These are phyloP conservation scores for Rhinella marina DNA, from an alignment of 2,797 vertebrate species.

Conservation along the genomic window DNA sequence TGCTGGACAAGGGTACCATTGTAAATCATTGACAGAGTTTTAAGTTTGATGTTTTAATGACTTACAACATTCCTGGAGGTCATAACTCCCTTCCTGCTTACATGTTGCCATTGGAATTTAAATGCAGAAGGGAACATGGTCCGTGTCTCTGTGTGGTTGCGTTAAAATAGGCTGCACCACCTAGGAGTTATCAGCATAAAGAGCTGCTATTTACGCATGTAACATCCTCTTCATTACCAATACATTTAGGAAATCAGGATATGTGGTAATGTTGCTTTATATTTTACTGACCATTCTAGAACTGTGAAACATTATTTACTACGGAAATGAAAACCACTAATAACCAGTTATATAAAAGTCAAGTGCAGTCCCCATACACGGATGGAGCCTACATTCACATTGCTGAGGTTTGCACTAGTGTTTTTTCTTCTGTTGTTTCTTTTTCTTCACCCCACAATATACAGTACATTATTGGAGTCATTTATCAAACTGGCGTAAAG, in stretches of 20 bases:
- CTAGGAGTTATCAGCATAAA: background rate
- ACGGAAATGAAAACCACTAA: background rate
- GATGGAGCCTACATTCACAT: background rate
- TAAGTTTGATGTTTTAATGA: constrained; percentile 54
- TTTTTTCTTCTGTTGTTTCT: background rate
- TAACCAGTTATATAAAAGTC: background rate
- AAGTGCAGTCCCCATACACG: background rate
- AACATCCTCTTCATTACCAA: background rate
- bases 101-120: constrained; percentile 6
- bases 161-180: background rate
- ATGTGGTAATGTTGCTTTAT: background rate
- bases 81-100: constrained; percentile 26
- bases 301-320: background rate
- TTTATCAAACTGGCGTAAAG: too few species aligned
- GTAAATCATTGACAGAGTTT: constrained; percentile 44
- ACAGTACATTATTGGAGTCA: background rate
- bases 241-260: background rate
- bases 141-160: background rate
- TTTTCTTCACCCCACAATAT: background rate
- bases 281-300: background rate
- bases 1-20: background rate
- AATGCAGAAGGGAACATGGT: constrained; percentile 23
- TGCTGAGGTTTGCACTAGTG: background rate
- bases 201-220: background rate
- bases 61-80: constrained; percentile 53